phyloP scores from a whole-genome alignment of 23 tunicate genomes.

The Trididemnum nubilum region DNA sequence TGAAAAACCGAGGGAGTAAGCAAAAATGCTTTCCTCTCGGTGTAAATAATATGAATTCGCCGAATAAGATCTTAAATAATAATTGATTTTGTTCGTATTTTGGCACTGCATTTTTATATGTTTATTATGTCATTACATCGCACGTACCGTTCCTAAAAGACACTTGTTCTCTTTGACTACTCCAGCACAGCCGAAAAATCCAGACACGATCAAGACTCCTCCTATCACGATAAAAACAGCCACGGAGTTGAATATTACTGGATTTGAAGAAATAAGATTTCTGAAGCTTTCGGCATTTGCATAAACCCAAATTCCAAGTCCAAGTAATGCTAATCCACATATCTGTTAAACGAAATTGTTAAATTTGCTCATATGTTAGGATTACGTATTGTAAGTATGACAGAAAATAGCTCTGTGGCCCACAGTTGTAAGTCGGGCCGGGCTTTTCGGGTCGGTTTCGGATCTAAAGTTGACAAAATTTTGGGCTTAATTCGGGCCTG shows the following conservation, averaged over 20 bases:
- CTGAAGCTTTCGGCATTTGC: slow-evolving; percentile 20
- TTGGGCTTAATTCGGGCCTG: too few species aligned
- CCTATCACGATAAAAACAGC: slow-evolving; percentile 25
- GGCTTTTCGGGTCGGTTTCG: too few species aligned
- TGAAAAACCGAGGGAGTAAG: too few species aligned
- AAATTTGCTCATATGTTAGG: too few species aligned
- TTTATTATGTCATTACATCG: too few species aligned
- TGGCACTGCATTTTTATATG: too few species aligned
- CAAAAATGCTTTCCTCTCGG: too few species aligned
- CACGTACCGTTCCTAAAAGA: slow-evolving; percentile 49
- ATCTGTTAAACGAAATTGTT: slow-evolving; percentile 6
- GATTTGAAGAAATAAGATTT: slow-evolving; percentile 16
- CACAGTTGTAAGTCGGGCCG: too few species aligned
- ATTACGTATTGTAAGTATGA: background rate
- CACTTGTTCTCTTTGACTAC: slow-evolving; percentile 49
- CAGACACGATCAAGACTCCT: slow-evolving; percentile 28
- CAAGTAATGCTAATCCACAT: slow-evolving; percentile 28
- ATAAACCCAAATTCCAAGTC: slow-evolving; percentile 34
- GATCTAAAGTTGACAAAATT: too few species aligned
- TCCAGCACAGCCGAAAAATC: slow-evolving; percentile 46
- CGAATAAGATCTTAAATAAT: too few species aligned
- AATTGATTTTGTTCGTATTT: too few species aligned
- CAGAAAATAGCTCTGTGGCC: background rate
- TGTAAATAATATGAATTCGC: too few species aligned
- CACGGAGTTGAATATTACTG: slow-evolving; percentile 25